Percentiles rank a stretch among this genome's conserved stretches.
These are phyloP conservation scores for Serilophus lunatus DNA, from an alignment of 2,113 vertebrate species.

Conservation along the genomic window DNA sequence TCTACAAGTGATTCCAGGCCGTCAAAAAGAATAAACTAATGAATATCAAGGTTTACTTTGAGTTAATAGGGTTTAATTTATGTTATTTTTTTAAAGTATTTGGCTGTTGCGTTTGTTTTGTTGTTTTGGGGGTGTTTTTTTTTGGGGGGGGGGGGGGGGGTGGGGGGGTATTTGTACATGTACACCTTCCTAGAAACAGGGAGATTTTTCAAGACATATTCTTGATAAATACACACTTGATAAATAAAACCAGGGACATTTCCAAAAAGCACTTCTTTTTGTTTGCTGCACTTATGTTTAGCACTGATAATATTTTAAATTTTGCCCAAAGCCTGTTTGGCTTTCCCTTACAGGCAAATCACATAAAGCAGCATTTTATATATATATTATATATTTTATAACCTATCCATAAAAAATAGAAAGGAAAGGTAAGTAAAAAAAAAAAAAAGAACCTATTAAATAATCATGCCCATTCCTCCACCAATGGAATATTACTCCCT, in stretches of 20 bases:
- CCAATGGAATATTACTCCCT: slow-evolving; percentile 24
- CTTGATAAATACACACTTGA: not conserved
- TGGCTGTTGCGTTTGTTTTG: not conserved
- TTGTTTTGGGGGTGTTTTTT: too few relatives aligned
- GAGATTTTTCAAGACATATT: not conserved
- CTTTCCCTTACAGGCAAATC: not conserved
- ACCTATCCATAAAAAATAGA: not conserved
- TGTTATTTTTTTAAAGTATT: not conserved
- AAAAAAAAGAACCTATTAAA: slow-evolving; percentile 30
- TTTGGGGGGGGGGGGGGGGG: rapidly evolving
- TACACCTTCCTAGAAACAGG: not conserved
- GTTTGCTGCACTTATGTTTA: not conserved
- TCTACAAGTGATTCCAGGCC: not conserved
- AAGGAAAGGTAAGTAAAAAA: slow-evolving; percentile 16
- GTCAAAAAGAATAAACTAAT: not conserved
- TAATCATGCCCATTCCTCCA: slow-evolving; percentile 37
- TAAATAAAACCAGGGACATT: not conserved
- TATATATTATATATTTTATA: slow-evolving; percentile 23
- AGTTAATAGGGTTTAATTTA: not conserved
- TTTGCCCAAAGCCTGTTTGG: not conserved
- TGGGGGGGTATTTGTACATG: not conserved
- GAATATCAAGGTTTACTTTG: not conserved
- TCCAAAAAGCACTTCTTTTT: not conserved
- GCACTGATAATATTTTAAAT: not conserved
- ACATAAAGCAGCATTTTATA: not conserved